Evolutionary conservation across 2,113 vertebrate species (phyloP).

Genomic region (Lampris incognitus): DNA sequence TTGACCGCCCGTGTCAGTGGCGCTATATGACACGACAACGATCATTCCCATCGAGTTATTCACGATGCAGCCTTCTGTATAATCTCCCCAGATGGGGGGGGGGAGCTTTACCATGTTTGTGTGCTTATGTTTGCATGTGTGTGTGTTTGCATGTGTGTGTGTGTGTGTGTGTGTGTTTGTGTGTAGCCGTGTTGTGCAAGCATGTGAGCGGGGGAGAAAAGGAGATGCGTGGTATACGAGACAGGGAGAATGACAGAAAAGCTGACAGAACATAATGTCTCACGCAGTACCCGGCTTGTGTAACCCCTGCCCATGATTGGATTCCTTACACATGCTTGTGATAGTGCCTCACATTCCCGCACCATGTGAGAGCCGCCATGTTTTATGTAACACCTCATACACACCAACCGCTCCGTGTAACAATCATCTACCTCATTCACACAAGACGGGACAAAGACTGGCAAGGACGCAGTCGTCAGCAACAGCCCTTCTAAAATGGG

Average conservation of each 20-base stretch:
- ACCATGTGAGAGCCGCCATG: conserved; percentile 57
- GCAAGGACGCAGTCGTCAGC: neutral
- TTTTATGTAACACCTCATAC: conserved; percentile 69
- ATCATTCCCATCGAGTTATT: neutral
- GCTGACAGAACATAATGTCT: conserved; percentile 30
- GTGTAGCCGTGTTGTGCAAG: neutral
- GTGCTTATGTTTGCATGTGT: neutral
- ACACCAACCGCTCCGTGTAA: conserved; percentile 50
- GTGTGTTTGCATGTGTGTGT: neutral
- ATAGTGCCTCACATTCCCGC: conserved; percentile 44
- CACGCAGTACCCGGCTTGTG: conserved; percentile 43
- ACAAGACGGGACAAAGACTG: conserved; percentile 14
- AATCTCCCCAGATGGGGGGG: neutral
- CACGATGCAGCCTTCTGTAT: neutral
- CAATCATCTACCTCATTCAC: neutral
- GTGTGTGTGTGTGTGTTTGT: neutral
- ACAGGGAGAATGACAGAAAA: conserved; percentile 9
- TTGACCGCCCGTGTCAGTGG: neutral
- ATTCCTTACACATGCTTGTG: conserved; percentile 46
- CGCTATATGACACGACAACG: neutral
- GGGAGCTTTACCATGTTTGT: neutral
- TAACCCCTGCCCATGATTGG: conserved; percentile 45
- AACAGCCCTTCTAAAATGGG: neutral
- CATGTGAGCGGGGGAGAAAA: neutral
- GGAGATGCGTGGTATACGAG: neutral